A percentile compares a stretch with the other conserved stretches of the same genome.
Evolutionary conservation across 2,888 invertebrate genomes (phyloP).

Genomic region (Liopterus haemorrhoidalis): DNA sequence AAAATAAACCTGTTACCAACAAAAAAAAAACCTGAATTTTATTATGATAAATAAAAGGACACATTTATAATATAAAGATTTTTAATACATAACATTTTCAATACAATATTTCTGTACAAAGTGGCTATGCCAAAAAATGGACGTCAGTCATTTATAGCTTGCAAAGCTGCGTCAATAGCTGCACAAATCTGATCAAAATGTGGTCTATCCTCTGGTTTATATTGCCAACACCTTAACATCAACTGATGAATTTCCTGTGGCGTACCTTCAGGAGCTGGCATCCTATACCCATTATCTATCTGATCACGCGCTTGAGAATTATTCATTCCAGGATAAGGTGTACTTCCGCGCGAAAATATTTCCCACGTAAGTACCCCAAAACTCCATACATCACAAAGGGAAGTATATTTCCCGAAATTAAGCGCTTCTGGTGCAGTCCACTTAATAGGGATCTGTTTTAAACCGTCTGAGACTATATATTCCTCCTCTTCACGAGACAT

Average conservation of each 20-base stretch:
- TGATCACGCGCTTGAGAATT: conserved; percentile 91
- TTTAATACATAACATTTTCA: too few relatives aligned
- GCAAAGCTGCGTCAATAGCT: conserved; percentile 68
- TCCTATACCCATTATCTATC: conserved; percentile 87
- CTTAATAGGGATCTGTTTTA: conserved; percentile 98
- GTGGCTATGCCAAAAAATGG: too few relatives aligned
- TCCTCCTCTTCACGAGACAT: conserved; percentile 97
- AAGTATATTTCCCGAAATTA: conserved; percentile 94
- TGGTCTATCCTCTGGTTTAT: conserved; percentile 84
- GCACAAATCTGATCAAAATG: conserved; percentile 86
- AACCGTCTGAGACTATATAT: conserved; percentile 93
- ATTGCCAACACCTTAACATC: conserved; percentile 92
- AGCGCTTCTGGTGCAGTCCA: conserved; percentile 98
- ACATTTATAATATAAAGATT: too few relatives aligned
- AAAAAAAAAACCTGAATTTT: too few relatives aligned
- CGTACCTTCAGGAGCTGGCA: conserved; percentile 86
- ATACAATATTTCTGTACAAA: too few relatives aligned
- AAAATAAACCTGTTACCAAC: too few relatives aligned
- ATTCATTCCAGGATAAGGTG: conserved; percentile 89
- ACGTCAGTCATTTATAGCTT: too few relatives aligned
- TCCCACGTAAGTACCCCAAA: conserved; percentile 96
- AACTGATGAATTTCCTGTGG: conserved; percentile 84
- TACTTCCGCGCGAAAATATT: conserved; percentile 88
- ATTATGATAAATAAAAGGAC: too few relatives aligned
- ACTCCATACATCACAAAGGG: conserved; percentile 95